Base-by-base conservation (phyloP, 2,888 invertebrate species). In the Aelia acuminata region DNA sequence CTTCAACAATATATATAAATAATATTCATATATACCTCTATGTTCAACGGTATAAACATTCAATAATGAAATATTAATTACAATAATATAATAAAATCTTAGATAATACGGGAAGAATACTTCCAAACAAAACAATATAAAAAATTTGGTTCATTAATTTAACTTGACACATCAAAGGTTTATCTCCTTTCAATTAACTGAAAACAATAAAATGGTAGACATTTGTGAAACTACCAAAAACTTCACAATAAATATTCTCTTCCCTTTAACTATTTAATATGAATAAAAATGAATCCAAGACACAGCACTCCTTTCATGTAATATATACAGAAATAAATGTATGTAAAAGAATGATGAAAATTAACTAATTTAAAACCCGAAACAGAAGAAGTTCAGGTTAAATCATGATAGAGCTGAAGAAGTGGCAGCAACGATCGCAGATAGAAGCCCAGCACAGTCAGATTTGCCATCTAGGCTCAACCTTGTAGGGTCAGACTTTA, bases 401-500 rank as follows among this genome's bases (percentile, higher is more conserved):
- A 48, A 87, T 87, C 87, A 87, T 87, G 87, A 84, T 7, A 87
- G 87, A 39, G 50, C 87, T 20, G 49, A 13, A 49, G 87, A 87
- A 47, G 84, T 75, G 22, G 84, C 90, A 50, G 88, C 88, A 11
- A 90, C 35, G 8, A 87, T 43, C 10, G 90, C 88, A 18, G 87
- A 87, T 22, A 89, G 87, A 39, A 91, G 89, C 35, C 89, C 70
- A 43, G 90, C 89, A 53, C 89, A 91, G 86, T 91, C 90, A 84
- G 91, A 91, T 88, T 91, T 91, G 35, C 91, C 91, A 48, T 91
- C 91, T n/a, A 91, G 88, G 43, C 90, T 89, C 47, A 91, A 86
- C 10, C 89, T 88, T 15, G 90, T 89, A 0, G 90, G 84, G 53
- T 90, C 90, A 18, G 90, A 88, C 87, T 91, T 91, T 26, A 91